Conservation (phyloP, 2,113 vertebrate species). For the Psilopogon haemacephalus region DNA sequence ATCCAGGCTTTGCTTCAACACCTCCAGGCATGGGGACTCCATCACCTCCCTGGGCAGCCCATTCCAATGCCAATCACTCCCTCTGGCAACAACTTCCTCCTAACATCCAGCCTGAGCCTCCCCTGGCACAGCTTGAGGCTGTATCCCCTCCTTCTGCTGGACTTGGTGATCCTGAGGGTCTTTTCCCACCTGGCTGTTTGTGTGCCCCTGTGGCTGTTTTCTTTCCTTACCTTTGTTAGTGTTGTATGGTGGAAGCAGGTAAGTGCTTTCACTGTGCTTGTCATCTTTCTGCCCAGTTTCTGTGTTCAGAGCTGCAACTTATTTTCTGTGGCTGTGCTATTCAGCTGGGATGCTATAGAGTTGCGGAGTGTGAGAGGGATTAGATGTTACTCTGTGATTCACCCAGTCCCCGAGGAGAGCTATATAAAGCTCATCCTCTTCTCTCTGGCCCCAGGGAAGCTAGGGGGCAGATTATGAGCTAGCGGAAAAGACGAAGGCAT, state of each 20-base stretch:
- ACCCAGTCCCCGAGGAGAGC: slow-evolving; percentile 50
- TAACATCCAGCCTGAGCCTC: too few relatives aligned
- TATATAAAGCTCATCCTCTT: slow-evolving; percentile 61
- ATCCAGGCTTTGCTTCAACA: too few relatives aligned
- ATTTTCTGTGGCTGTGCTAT: slow-evolving; percentile 20
- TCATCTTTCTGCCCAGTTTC: background rate
- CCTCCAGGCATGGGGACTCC: too few relatives aligned
- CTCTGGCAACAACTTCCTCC: too few relatives aligned
- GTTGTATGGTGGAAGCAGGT: background rate
- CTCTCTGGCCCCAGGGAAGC: slow-evolving; percentile 59
- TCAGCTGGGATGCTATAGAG: slow-evolving; percentile 32
- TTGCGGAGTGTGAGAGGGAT: slow-evolving; percentile 23
- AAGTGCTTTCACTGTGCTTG: background rate
- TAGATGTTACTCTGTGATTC: slow-evolving; percentile 61
- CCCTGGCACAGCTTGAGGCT: too few relatives aligned
- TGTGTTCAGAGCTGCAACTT: background rate
- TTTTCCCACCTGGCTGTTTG: too few relatives aligned
- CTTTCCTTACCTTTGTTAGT: background rate
- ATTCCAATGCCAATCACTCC: too few relatives aligned
- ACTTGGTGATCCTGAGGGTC: too few relatives aligned
- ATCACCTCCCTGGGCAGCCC: too few relatives aligned
- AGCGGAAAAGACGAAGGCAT: slow-evolving; percentile 20
- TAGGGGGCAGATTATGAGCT: slow-evolving; percentile 47
- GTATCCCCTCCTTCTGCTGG: too few relatives aligned
- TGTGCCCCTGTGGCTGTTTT: background rate